Evolutionary conservation across 1,140 invertebrate species (phyloP), one percentile per base, ranked within the genome.

Genomic region (Drosophila ogumai): DNA sequence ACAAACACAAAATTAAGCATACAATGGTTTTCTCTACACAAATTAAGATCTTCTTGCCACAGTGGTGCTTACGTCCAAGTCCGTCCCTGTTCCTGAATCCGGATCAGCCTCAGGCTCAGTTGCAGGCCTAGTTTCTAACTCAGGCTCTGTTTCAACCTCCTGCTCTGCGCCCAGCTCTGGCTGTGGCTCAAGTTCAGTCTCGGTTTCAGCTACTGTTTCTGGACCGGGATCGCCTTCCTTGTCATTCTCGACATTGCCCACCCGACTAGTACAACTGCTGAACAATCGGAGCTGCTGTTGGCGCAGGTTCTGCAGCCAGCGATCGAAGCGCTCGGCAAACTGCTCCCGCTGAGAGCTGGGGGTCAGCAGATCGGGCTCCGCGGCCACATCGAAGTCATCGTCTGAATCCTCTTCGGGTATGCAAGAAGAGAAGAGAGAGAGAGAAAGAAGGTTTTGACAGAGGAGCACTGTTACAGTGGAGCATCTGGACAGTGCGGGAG

Each of bases 251-350:
- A 88, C 40, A 71, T 84, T 61, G 72, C 52, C 85, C 75, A 87
- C 77, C 63, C 85, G 87, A 90, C 84, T 87, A 44, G 84, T 87
- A 54, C 84, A 87, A 65, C 84, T 87, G 85, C 76, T 81, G 85
- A 87, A 87, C 52, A 86, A 50, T 28, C 84, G 63, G 9, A 76
- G 71, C 47, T 88, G 82, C 47, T 86, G 79, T 63, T 88, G 82
- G 19, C 82, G 79, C 67, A 87, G 80, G 40, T 84, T 90, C 10
- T 87, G 84, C 61, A 87, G 77, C 84, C 84, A 87, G 54, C 73
- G 76, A 80, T 87, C 85, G 65, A 87, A 84, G 47, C 84, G 84
- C 49, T 77, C 84, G 64, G 77, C 60, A 43, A 87, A 88, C 40
- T 77, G 84, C 50, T 79, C 76, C 28, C 84, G 64, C 57, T 82